Evolutionary conservation across 2,113 vertebrate genomes (phyloP), one percentile per base, ranked within the genome.

Genomic region (Bubo scandiacus): DNA sequence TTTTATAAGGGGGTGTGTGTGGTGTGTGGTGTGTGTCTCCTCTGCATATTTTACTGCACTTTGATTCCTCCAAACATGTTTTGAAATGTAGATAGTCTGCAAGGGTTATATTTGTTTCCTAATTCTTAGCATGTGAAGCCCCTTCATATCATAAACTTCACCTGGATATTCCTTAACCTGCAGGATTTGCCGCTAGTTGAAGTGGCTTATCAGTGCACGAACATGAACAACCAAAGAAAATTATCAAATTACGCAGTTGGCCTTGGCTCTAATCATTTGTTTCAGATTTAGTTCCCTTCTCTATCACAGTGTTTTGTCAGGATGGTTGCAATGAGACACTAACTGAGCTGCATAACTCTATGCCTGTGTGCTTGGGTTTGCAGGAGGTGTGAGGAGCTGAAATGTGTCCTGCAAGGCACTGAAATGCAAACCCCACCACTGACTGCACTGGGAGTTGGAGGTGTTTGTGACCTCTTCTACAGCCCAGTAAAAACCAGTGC

Each of bases 161-260:
- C 27, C 32, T 4, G 54, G 49, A 18, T 34, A 3, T 7, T 45
- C 29, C n/a, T 45, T 54, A 9, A 11, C 30, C 34, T 11, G 9
- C 29, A 19, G 49, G 34, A 11, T 27, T 61, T 61, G 13, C 55
- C 2, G 0, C 26, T 5, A 38, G n/a, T 70, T 75, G 61, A 42
- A 38, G 51, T 0, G 0, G 59, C 26, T 72, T 55, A 43, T 63
- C 65, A 32, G 29, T 7, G 59, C 5, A 20, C 6, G 0, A 0
- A 15, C 51, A 34, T 1, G 12, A 75, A 20, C 22, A 12, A 6
- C 1, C 2, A 8, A 6, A 25, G 17, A 1, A 49, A 70, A 10
- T 4, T 9, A 22, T 21, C 58, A 27, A 12, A n/a, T 52, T 30
- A 3, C 1, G 2, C 10, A 7, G 9, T 3, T 71, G 42, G 65